Base-by-base conservation (phyloP, 1,140 invertebrate genomes). In the Episyrphus balteatus region DNA sequence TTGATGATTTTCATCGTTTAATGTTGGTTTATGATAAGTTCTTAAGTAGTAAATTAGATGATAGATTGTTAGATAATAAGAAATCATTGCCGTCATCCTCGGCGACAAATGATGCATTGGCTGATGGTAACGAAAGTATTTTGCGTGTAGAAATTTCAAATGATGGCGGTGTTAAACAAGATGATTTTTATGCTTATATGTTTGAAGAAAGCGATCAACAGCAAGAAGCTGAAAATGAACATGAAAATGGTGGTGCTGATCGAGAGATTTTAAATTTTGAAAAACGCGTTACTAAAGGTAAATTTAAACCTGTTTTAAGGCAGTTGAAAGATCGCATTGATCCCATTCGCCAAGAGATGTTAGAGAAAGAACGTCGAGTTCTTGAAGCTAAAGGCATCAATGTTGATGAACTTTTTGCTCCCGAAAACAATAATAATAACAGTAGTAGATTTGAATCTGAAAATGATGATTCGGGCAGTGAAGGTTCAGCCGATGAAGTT, bases 1-100 rank as follows among this genome's bases (percentile, higher is more conserved):
- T 59, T 50, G 61, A 67, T 48, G 63, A 67, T 38, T 66, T 66
- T 45, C 64, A 66, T 31, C 56, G 64, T 0, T 45, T 67, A 9
- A 67, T 67, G 64, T 51, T 67, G 37, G 57, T 66, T 0, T 67
- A 67, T 39, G 64, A 66, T 42, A 67, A 67, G 42, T 67, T 67
- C 52, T 42, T 66, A 21, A 55, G 61, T 46, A 66, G 59, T 31
- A 60, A 66, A 42, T 37, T 66, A 31, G 49, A 60, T 32, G 15
- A 54, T 21, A 56, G 56, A 26, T 26, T 26, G 21, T 26, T 26
- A 26, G 21, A 8, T 26, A 8, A 26, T 26, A 26, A 26, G 21
- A 26, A 26, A 26, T 5, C 21, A 5, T 26, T 8, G 8, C 8
- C 17, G 39, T 5, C 11, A 26, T 5, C 21, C 8, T 26, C 21